Conservation (phyloP, 2,113 vertebrate genomes). For the Procavia capensis region DNA sequence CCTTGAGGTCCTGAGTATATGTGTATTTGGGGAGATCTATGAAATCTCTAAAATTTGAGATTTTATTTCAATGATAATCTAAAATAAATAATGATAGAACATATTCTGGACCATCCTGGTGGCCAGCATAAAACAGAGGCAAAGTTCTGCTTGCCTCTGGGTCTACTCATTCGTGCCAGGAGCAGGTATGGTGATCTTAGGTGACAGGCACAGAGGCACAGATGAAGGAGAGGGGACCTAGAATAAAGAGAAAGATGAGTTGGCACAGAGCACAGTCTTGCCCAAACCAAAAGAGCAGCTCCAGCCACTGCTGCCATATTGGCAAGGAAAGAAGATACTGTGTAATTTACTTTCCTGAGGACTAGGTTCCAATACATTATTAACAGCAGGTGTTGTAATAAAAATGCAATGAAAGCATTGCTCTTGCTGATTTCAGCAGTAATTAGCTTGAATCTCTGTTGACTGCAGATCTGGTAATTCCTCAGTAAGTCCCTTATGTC, state of each 20-base stretch:
- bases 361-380: background rate
- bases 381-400: background rate
- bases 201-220: background rate
- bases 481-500: background rate
- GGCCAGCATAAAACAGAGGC: background rate
- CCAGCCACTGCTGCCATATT: background rate
- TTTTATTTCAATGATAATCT: constrained; percentile 11
- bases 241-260: background rate
- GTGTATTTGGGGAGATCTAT: background rate
- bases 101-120: background rate
- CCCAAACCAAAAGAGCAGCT: background rate
- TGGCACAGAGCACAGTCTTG: background rate
- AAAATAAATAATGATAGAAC: background rate
- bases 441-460: constrained; percentile 11
- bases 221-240: background rate
- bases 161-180: background rate
- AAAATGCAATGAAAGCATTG: constrained; percentile 11
- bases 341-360: background rate
- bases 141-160: background rate
- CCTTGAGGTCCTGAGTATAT: background rate
- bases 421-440: background rate
- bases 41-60: constrained; percentile 20
- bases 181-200: background rate
- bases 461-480: background rate
- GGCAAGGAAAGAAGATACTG: background rate